These are phyloP conservation scores for Lagenorhynchus albirostris DNA, from an alignment of 2,113 vertebrate species.

Conservation along the genomic window DNA sequence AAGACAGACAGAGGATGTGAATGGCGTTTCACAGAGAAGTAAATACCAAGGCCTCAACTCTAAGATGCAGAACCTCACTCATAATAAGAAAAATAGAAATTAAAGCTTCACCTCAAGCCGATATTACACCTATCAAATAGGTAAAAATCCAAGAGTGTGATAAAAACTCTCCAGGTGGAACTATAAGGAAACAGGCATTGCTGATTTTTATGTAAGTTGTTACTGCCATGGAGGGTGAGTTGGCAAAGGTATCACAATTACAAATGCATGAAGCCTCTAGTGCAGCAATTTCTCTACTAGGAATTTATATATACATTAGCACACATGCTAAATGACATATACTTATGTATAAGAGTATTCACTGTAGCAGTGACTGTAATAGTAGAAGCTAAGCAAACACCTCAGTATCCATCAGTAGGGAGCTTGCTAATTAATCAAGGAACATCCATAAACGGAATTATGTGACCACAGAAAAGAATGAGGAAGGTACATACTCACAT, in stretches of 20 bases:
- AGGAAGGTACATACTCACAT: background rate
- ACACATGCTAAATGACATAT: background rate
- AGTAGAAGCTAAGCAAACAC: background rate
- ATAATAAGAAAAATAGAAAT: background rate
- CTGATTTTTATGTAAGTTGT: background rate
- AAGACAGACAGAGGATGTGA: background rate
- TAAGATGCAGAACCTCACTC: background rate
- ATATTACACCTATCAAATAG: background rate
- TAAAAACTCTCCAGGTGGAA: background rate
- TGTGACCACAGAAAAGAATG: background rate
- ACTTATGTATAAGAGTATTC: background rate
- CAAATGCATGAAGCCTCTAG: background rate
- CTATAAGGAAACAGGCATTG: background rate
- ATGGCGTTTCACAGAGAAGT: background rate
- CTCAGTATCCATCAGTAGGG: background rate
- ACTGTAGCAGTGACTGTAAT: background rate
- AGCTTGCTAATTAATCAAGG: background rate
- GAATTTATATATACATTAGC: background rate
- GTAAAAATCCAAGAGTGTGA: constrained; percentile 8
- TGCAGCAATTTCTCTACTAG: background rate
- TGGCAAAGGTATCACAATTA: background rate
- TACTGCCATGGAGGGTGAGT: background rate
- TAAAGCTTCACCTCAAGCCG: background rate
- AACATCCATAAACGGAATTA: background rate
- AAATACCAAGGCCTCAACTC: background rate